Evolutionary conservation across 2,888 invertebrate genomes (phyloP), one percentile per base, ranked within the genome.

Genomic region (Oligia strigilis): DNA sequence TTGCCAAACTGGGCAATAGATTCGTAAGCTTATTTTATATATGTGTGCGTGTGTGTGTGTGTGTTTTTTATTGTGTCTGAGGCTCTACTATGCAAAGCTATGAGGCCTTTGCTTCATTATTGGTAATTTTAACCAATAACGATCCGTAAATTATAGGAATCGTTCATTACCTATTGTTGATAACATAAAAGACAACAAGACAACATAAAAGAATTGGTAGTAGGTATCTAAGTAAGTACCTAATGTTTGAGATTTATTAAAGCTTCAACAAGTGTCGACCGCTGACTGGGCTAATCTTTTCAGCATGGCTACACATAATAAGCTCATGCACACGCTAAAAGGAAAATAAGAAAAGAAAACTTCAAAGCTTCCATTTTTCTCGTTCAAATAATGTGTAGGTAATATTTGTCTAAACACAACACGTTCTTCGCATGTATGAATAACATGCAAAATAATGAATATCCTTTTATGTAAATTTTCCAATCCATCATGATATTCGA

Each of bases 361-460:
- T 43, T 23, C 23, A 4, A 40, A 65, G 14, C 36, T 60, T 52
- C 4, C n/a, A 55, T 62, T 46, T 55, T 49, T 17, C 36, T 40
- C 40, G 19, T 66, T 58, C 19, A 9, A 66, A 60, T 62, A 60
- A 67, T 60, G n/a, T 19, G 8, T 55, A 4, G 23, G 46, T 73
- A 55, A n/a, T 75, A 52, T 67, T 82, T 66, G 19, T 43, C 17
- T 72, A 58, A 65, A n/a, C 43, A 65, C 58, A 29, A 43, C 14
- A 55, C 29, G 43, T 23, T 77, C n/a, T 77, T 62, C 23, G 36
- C 23, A 29, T 19, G 55, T 46, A 60, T 80, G 13, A 84, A 64
- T 80, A 58, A 64, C 58, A 43, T n/a, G 29, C 13, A 19, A n/a
- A 80, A 69, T 67, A 66, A 67, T 80, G 14, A 72, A 84, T 64